Evolutionary conservation across 2,113 vertebrate genomes (phyloP).

Genomic region (Eupsittula cactorum): DNA sequence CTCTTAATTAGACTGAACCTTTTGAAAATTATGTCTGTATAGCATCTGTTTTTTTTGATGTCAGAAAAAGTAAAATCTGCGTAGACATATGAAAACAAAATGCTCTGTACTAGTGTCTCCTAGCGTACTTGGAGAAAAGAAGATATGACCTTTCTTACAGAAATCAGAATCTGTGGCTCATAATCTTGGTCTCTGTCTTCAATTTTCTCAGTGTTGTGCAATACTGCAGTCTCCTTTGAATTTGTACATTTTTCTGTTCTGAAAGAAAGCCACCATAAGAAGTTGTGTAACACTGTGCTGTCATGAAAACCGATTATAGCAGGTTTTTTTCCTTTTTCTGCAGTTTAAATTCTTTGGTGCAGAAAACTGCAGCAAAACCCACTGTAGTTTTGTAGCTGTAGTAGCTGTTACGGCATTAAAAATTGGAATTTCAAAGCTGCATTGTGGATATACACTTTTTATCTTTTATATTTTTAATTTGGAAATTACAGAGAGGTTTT

Average conservation of each 20-base stretch:
- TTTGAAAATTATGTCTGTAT: background rate
- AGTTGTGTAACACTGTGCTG: background rate
- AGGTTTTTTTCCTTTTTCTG: background rate
- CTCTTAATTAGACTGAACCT: background rate
- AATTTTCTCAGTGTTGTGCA: conserved; percentile 23
- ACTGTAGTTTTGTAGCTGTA: background rate
- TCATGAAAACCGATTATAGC: background rate
- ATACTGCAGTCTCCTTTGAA: background rate
- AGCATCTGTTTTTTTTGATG: background rate
- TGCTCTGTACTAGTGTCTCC: background rate
- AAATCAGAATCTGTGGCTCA: background rate
- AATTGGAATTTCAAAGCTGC: background rate
- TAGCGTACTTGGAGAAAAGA: background rate
- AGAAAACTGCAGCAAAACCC: background rate
- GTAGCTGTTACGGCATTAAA: background rate
- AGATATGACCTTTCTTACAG: background rate
- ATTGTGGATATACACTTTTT: background rate
- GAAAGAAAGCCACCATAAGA: background rate
- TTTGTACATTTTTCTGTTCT: background rate
- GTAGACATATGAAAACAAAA: background rate
- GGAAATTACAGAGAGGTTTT: background rate
- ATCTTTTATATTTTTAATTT: background rate
- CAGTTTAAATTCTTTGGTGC: background rate
- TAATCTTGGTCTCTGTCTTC: conserved; percentile 5
- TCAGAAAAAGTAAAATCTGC: background rate